These are phyloP conservation scores for Sarotherodon lohbergeri DNA, from an alignment of 2,113 vertebrate genomes.

Conservation along the genomic window DNA sequence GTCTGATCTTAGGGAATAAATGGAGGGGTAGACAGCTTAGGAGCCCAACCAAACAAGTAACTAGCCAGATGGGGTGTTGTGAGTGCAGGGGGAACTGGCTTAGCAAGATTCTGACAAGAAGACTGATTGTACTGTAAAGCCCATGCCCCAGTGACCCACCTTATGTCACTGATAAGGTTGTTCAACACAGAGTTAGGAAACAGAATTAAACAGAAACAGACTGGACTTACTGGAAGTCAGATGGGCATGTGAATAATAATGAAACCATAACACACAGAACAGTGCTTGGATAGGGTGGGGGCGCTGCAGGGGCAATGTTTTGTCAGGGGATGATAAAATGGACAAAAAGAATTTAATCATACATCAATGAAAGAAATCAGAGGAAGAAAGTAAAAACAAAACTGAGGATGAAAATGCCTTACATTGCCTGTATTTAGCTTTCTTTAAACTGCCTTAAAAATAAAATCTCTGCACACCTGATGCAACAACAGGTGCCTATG, in stretches of 20 bases:
- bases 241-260: background rate
- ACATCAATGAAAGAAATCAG: background rate
- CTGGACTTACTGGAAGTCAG: background rate
- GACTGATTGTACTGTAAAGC: too few relatives aligned
- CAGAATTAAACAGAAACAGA: background rate
- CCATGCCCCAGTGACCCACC: too few relatives aligned
- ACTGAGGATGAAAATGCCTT: background rate
- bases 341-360: background rate
- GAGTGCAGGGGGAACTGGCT: too few relatives aligned
- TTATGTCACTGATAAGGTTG: background rate
- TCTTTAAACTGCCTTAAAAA: background rate
- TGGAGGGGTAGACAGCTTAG: too few relatives aligned
- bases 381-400: background rate
- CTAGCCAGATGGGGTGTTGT: too few relatives aligned
- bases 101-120: too few relatives aligned
- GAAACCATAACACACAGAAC: background rate
- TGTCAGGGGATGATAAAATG: background rate
- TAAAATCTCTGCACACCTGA: background rate
- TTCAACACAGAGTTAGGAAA: background rate
- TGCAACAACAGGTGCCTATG: background rate
- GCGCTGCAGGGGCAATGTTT: background rate
- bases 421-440: background rate
- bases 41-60: too few relatives aligned
- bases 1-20: too few relatives aligned
- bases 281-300: background rate